Evolutionary conservation across 2,797 vertebrate genomes (phyloP), one percentile per base, ranked within the genome.

Genomic region (Sparidentex hasta): DNA sequence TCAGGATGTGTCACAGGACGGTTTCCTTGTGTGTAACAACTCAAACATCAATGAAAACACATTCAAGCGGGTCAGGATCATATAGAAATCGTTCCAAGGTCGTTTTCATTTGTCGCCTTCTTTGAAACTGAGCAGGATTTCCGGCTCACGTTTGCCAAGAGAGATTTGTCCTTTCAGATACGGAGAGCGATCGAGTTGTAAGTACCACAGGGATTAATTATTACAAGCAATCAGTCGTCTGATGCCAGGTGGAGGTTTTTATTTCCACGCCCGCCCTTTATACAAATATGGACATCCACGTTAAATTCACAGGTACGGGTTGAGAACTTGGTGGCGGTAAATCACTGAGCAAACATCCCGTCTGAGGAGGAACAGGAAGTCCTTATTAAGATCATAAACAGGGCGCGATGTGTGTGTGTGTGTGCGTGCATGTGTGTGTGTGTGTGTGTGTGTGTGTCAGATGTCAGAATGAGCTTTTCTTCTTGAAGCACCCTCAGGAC

Each of bases 351-450:
- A 52, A 59, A 43, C 33, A 17, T 57, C 69, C 46, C 48, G 18
- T 47, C 67, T 70, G 64, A 51, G 0, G 8, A 72, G 55, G 77
- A 87, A 79, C 57, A 80, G 85, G 85, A 88, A 65, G 56, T 44
- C 3, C 52, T 51, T 54, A 82, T 76, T n/a, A 71, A 62, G 77
- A 52, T 41, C 46, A 47, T 0, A 1, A 8, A 6, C 21, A 14
- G 29, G 5, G 20, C 8, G 27, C 7, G 33, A 33, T 33, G 33
- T 33, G 7, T 33, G 44, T 18, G 7, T 48, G 16, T 17, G 1
- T 21, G 12, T 23, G n/a, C n/a, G n/a, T n/a, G n/a, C n/a, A 33
- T n/a, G n/a, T n/a, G n/a, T n/a, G n/a, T n/a, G 7, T 48, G 16
- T 17, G 1, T 21, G 12, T 23, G n/a, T n/a, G n/a, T n/a, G n/a